A percentile compares a stretch with the other conserved stretches of the same genome.
Evolutionary conservation across 2,888 invertebrate species (phyloP).

Genomic region (Caenorhabditis sp.): DNA sequence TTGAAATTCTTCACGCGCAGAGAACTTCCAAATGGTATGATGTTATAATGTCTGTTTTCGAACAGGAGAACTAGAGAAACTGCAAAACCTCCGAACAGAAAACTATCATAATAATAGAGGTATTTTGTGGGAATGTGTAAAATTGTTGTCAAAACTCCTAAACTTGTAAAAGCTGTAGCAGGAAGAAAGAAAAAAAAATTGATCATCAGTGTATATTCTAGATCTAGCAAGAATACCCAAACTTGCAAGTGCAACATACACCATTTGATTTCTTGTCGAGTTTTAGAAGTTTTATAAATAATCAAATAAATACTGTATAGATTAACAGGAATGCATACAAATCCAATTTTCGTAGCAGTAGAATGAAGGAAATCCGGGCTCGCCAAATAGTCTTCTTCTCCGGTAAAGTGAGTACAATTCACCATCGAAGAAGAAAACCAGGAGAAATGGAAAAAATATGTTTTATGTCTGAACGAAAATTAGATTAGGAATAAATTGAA

Average conservation of each 20-base stretch:
- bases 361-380: not conserved
- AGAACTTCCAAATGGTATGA: not conserved
- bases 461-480: too few species aligned
- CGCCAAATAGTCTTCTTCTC: not conserved
- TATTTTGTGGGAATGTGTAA: not conserved
- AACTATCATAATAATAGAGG: not conserved
- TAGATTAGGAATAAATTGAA: too few species aligned
- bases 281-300: not conserved
- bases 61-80: not conserved
- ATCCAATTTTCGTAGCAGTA: not conserved
- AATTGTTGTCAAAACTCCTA: not conserved
- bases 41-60: not conserved
- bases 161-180: not conserved
- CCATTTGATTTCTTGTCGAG: not conserved
- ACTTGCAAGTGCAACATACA: not conserved
- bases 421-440: too few species aligned
- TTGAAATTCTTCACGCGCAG: not conserved
- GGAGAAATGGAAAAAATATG: too few species aligned
- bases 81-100: not conserved
- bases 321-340: not conserved
- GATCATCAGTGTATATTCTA: not conserved
- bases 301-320: not conserved
- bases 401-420: too few species aligned
- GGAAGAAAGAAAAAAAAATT: not conserved
- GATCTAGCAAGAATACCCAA: not conserved